Evolutionary conservation across 2,797 vertebrate genomes (phyloP), one percentile per base, ranked within the genome.

Genomic region (Sebastes iracundus): DNA sequence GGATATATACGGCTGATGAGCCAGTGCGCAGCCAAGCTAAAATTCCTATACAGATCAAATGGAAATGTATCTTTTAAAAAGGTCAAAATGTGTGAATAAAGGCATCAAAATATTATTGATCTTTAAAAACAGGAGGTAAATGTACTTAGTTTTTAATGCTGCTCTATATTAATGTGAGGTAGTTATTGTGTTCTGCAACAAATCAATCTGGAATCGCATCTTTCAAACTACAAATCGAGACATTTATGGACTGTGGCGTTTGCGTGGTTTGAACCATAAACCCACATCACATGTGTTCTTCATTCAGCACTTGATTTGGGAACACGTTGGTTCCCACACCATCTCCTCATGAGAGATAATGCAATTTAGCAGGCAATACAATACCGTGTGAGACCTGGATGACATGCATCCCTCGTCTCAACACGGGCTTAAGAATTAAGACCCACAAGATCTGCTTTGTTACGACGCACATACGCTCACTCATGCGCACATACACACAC

Each of bases 281-380:
- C 46, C 56, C 28, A 3, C 58, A 49, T 88, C 79, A 83, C 80
- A 84, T 79, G 87, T 66, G 25, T 23, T 82, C 64, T 85, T 60
- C 52, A 68, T 68, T 81, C 78, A 63, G 80, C 49, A 55, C 73
- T 60, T 82, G 72, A 90, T 84, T 83, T 80, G 72, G 72, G 72
- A 86, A 84, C 86, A 87, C 27, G 33, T 55, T 72, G 85, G 87
- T 92, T 94, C 90, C 92, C 91, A 93, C 90, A 92, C 38, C 60
- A 23, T 85, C 72, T 90, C 77, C 87, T 91, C 88, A 88, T 85
- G 93, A 94, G 86, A 83, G 81, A 90, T 89, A 95, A 95, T 91
- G 84, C 67, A 87, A 92, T 94, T 94, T 93, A 90, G 79, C n/a
- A 46, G 78, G 84, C 87, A 90, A 88, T 59, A 88, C 80, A 88